A percentile compares a stretch with the other conserved stretches of the same genome.
These are phyloP conservation scores for Brachionus angularis DNA, from an alignment of 1,140 invertebrate genomes.

Conservation along the genomic window DNA sequence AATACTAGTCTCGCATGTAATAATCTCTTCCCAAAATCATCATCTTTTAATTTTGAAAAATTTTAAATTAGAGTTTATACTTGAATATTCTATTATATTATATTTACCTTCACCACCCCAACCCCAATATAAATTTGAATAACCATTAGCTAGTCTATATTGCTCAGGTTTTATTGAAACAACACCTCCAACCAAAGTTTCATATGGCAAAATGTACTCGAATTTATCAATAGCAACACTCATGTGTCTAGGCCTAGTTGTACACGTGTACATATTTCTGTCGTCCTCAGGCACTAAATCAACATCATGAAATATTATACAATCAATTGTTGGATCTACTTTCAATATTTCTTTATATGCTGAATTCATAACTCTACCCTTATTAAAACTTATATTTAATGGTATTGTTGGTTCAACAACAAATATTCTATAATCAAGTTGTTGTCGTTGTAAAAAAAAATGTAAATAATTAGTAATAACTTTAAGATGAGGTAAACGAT, in stretches of 20 bases:
- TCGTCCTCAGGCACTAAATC: constrained; percentile 45
- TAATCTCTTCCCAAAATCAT: neutral
- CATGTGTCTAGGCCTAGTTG: constrained; percentile 42
- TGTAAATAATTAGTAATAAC: constrained; percentile 52
- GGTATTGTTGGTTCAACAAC: constrained; percentile 49
- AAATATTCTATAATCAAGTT: constrained; percentile 53
- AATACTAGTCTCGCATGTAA: neutral
- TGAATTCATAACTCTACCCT: constrained; percentile 40
- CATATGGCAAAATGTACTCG: constrained; percentile 19
- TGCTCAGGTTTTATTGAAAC: constrained; percentile 8
- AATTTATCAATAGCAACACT: constrained; percentile 44
- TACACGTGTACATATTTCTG: constrained; percentile 45
- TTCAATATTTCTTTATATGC: constrained; percentile 30
- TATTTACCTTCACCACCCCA: constrained; percentile 60
- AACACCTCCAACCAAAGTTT: constrained; percentile 33
- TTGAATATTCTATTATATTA: neutral
- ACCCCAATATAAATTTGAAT: constrained; percentile 77
- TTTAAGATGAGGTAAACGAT: constrained; percentile 57
- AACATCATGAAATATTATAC: constrained; percentile 47
- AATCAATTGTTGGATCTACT: constrained; percentile 44
- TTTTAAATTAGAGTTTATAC: neutral
- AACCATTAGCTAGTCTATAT: constrained; percentile 58
- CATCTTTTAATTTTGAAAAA: neutral
- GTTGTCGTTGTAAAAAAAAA: constrained; percentile 51
- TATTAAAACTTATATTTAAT: constrained; percentile 15